Evolutionary conservation across 2,113 vertebrate genomes (phyloP), one percentile per base, ranked within the genome.

Genomic region (Atrichornis clamosus): DNA sequence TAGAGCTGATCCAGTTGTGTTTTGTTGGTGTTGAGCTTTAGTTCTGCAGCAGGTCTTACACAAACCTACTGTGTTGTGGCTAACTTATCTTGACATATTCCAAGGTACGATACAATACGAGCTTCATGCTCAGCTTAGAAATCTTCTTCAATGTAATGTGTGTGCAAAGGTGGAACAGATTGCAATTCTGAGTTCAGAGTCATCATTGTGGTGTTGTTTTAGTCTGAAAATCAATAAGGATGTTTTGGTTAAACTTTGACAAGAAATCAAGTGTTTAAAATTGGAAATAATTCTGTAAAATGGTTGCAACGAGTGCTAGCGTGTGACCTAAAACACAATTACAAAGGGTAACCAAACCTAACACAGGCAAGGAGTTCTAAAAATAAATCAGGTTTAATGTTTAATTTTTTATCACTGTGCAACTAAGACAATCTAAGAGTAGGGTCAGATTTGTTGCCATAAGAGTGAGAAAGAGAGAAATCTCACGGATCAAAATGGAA

Each of bases 401-500:
- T 53, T 32, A 32, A 6, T 41, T 55, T 53, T 82, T 82, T 72
- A 68, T 63, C 62, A 13, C 13, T 2, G 4, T 19, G 11, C 4
- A 59, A 18, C 23, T 62, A 70, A 81, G 60, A 58, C 11, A 70
- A 3, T 46, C 10, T 28, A 69, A 72, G 17, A 62, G 28, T 46
- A 33, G 8, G 28, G 24, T 41, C 41, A 82, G 49, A 27, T 85
- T 75, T 85, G 13, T 49, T 81, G 41, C 35, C 27, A 20, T 28
- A 37, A n/a, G 47, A 78, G 7, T 53, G 39, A 75, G 42, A 72
- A 75, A 41, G 23, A 53, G 41, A 69, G 42, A 94, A 84, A 58
- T 4, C 7, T 28, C 37, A 56, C 0, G 1, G 87, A 52, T n/a
- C n/a, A 28, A 58, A 82, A 65, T 42, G 0, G 0, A 87, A 59